Conservation (phyloP, 2,888 invertebrate species). For the Zeuzera pyrina region DNA sequence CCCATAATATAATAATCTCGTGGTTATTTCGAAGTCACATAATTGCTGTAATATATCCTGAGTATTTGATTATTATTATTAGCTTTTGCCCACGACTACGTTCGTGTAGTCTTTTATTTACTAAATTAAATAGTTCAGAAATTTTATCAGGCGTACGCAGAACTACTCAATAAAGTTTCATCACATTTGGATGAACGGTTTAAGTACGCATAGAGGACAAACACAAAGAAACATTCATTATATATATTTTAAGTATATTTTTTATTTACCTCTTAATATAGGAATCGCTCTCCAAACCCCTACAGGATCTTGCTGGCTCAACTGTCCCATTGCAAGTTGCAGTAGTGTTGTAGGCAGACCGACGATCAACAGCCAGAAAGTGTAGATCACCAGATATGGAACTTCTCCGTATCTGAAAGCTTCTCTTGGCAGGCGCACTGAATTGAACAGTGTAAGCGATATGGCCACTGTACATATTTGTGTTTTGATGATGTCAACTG, state of each 20-base stretch:
- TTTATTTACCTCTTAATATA: slow-evolving; percentile 71
- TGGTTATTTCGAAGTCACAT: no score
- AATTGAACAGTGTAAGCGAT: slow-evolving; percentile 74
- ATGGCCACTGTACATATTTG: slow-evolving; percentile 73
- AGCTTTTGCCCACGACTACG: no score
- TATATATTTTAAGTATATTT: slow-evolving; percentile 4
- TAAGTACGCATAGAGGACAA: no score
- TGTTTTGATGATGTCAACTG: slow-evolving; percentile 47
- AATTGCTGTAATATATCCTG: no score
- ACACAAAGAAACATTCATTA: slow-evolving; percentile 2
- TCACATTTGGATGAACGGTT: no score
- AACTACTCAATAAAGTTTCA: no score
- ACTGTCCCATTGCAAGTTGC: slow-evolving; percentile 77
- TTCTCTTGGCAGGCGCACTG: slow-evolving; percentile 73
- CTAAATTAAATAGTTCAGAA: no score
- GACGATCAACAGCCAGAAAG: slow-evolving; percentile 69
- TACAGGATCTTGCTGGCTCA: slow-evolving; percentile 77
- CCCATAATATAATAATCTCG: no score
- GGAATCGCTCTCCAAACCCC: slow-evolving; percentile 79
- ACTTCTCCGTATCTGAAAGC: slow-evolving; percentile 75
- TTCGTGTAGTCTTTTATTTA: no score
- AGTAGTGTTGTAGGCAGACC: slow-evolving; percentile 74
- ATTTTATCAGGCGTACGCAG: no score
- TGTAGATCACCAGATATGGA: slow-evolving; percentile 75
- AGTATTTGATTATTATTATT: no score